A percentile compares a stretch with the other conserved stretches of the same genome.
phyloP scores from a whole-genome alignment of 2,113 vertebrate genomes.

The Syrrhaptes paradoxus region DNA sequence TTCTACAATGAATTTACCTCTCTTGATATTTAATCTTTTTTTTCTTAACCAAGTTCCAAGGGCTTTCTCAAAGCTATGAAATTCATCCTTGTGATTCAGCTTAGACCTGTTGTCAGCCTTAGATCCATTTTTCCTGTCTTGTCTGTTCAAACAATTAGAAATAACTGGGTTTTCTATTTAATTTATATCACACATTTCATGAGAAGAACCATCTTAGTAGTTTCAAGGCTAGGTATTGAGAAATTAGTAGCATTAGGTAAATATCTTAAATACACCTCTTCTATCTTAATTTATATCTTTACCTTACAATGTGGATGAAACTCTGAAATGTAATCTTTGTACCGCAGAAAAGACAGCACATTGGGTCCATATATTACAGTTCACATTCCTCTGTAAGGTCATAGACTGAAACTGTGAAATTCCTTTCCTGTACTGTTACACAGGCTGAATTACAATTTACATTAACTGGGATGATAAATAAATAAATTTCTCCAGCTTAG shows the following conservation, averaged over 20 bases:
- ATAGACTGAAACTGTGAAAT: neutral
- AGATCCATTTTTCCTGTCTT: neutral
- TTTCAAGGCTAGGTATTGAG: neutral
- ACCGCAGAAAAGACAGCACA: neutral
- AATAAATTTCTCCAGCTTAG: neutral
- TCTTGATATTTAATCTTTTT: neutral
- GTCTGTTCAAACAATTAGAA: neutral
- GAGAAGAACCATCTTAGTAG: neutral
- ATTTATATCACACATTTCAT: neutral
- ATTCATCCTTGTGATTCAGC: neutral
- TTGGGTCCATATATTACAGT: neutral
- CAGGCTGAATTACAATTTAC: neutral
- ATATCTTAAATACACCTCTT: neutral
- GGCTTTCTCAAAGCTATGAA: neutral
- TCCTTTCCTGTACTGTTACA: neutral
- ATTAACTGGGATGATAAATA: neutral
- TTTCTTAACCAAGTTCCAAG: neutral
- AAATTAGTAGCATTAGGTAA: neutral
- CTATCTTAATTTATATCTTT: neutral
- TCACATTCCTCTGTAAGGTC: neutral
- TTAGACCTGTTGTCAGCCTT: neutral
- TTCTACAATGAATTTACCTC: neutral
- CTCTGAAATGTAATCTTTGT: neutral
- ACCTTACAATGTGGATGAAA: rapidly evolving
- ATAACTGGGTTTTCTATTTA: neutral